Evolutionary conservation across 2,113 vertebrate genomes (phyloP).

Genomic region (Lanius ludovicianus): DNA sequence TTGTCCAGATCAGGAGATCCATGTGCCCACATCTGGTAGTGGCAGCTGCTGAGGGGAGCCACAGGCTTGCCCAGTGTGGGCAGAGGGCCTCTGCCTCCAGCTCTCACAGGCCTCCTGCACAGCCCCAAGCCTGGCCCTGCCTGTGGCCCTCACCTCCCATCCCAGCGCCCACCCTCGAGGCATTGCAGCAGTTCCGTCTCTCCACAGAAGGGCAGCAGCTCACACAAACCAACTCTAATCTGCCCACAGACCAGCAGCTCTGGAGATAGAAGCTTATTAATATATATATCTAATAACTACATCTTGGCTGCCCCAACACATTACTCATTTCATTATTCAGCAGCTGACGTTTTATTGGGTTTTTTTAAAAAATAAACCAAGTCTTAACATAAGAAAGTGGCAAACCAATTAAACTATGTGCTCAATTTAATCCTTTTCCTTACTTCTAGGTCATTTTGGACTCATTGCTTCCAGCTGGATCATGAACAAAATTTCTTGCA

Average conservation of each 20-base stretch:
- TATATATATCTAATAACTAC: background rate
- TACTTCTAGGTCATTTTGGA: background rate
- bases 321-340: background rate
- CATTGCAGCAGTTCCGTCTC: background rate
- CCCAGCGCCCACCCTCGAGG: background rate
- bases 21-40: background rate
- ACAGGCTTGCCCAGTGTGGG: background rate
- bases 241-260: background rate
- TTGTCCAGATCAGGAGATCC: background rate
- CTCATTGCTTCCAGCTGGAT: background rate
- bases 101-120: background rate
- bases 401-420: background rate
- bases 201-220: background rate
- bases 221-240: background rate
- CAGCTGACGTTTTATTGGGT: background rate
- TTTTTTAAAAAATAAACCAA: background rate
- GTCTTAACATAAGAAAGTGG: background rate
- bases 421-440: background rate
- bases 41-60: background rate
- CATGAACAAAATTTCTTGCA: background rate
- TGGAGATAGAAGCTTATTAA: fast-evolving
- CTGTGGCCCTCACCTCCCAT: background rate
- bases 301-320: background rate
- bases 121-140: background rate
- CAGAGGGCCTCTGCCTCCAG: background rate